Evolutionary conservation across 1,140 invertebrate genomes (phyloP).

Genomic region (Ptiloglossa arizonensis): DNA sequence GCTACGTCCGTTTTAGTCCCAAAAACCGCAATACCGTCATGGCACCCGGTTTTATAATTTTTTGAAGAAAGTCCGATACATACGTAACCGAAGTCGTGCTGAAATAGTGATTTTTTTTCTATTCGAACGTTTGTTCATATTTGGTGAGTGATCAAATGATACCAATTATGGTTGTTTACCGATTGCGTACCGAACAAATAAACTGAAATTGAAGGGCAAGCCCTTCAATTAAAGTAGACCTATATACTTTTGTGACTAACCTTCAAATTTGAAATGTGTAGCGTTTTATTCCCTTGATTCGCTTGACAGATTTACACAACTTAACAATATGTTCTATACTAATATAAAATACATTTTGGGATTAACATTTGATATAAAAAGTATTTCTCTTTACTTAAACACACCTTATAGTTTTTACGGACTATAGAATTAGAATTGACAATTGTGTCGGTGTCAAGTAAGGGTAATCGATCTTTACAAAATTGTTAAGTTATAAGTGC

Average conservation of each 20-base stretch:
- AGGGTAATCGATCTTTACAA: not conserved
- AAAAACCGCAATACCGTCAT: slow-evolving; percentile 71
- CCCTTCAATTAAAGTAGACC: slow-evolving; percentile 35
- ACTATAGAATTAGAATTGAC: not conserved
- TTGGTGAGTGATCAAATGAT: slow-evolving; percentile 53
- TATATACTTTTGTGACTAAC: slow-evolving; percentile 19
- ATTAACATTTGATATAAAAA: not conserved
- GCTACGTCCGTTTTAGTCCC: slow-evolving; percentile 54
- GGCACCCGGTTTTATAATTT: slow-evolving; percentile 70
- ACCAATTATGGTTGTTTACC: slow-evolving; percentile 47
- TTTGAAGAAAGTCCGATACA: slow-evolving; percentile 59
- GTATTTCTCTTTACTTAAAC: not conserved
- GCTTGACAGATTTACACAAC: not conserved
- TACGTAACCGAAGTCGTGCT: slow-evolving; percentile 18
- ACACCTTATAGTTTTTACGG: not conserved
- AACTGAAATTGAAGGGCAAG: slow-evolving; percentile 50
- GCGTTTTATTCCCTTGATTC: not conserved
- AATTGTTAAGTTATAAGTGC: not conserved
- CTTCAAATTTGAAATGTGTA: slow-evolving; percentile 31
- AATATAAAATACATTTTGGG: not conserved
- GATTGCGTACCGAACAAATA: slow-evolving; percentile 26
- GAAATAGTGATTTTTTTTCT: slow-evolving; percentile 35
- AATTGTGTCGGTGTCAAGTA: not conserved
- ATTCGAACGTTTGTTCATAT: slow-evolving; percentile 31
- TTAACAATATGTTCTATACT: not conserved